Evolutionary conservation across 2,113 vertebrate species (phyloP).

Genomic region (Hoplias malabaricus): DNA sequence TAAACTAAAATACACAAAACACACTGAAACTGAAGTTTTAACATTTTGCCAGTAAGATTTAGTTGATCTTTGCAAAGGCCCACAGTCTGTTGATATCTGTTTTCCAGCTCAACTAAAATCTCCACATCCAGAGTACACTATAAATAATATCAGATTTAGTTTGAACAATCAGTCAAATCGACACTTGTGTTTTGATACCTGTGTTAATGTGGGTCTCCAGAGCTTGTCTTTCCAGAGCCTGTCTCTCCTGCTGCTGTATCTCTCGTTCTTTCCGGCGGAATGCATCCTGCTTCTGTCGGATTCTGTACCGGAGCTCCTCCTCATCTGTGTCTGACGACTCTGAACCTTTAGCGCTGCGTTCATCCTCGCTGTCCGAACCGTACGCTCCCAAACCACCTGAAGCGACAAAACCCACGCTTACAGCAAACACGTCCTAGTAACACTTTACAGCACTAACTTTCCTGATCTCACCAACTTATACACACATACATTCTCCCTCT

Average conservation of each 20-base stretch:
- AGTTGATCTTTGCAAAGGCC: too few species aligned
- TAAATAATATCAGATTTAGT: too few species aligned
- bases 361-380: constrained; percentile 95
- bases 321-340: constrained; percentile 98
- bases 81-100: too few species aligned
- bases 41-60: not conserved
- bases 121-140: too few species aligned
- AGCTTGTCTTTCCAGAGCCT: too few species aligned
- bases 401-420: constrained; percentile 83
- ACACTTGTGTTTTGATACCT: too few species aligned
- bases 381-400: constrained; percentile 98
- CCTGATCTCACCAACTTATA: not conserved
- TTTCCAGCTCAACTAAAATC: too few species aligned
- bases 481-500: not conserved
- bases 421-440: not conserved
- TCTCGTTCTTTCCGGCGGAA: constrained; percentile 97
- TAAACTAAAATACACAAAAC: constrained; percentile 37
- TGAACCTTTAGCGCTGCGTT: constrained; percentile 86
- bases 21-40: not conserved
- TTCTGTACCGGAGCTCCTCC: constrained; percentile 92
- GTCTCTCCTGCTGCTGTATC: constrained; percentile 84
- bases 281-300: constrained; percentile 97
- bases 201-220: constrained; percentile 79
- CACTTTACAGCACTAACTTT: constrained; percentile 38
- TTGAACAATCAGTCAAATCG: too few species aligned